Evolutionary conservation across 2,888 invertebrate genomes (phyloP).

Genomic region (Noctua janthina): DNA sequence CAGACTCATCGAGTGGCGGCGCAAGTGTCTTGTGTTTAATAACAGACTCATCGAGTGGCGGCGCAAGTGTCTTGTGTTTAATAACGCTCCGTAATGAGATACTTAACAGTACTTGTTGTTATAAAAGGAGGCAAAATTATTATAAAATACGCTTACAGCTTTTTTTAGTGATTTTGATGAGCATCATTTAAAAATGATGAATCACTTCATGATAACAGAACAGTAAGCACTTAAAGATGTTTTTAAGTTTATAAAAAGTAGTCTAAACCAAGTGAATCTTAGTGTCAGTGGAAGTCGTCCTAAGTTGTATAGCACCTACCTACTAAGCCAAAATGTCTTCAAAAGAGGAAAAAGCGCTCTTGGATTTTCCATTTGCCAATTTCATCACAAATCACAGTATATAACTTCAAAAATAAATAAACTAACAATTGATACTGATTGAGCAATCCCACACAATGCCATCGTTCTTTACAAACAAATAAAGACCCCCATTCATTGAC

Average conservation of each 20-base stretch:
- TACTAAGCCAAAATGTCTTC: background rate
- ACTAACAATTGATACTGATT: conserved; percentile 43
- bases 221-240: background rate
- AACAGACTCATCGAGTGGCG: conserved; percentile 40
- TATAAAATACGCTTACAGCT: background rate
- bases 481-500: conserved; percentile 56
- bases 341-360: background rate
- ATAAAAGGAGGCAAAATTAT: conserved; percentile 25
- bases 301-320: no score
- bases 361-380: background rate
- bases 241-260: background rate
- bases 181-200: background rate
- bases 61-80: conserved; percentile 55
- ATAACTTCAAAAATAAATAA: conserved; percentile 30
- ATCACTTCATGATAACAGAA: background rate
- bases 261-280: background rate
- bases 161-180: background rate
- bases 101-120: conserved; percentile 34
- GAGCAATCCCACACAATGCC: conserved; percentile 31
- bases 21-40: conserved; percentile 58
- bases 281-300: background rate
- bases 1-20: conserved; percentile 24
- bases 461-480: conserved; percentile 37
- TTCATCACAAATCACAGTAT: background rate
- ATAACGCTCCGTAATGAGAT: conserved; percentile 58